Conservation (phyloP, 2,113 vertebrate genomes). For the Brachyistius frenatus region DNA sequence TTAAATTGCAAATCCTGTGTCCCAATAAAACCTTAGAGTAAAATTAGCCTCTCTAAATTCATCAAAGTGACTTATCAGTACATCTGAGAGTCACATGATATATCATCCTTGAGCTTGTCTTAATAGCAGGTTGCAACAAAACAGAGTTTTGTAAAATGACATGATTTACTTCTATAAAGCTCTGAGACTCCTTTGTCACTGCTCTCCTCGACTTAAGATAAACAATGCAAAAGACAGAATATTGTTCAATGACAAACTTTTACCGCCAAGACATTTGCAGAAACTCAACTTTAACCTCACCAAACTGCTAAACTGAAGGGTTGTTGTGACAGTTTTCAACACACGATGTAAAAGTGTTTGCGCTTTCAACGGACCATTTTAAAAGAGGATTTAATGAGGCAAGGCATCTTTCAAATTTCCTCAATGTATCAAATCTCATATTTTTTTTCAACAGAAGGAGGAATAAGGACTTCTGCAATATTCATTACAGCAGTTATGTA, state of each 20-base stretch:
- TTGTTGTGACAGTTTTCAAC: not conserved
- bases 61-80: not conserved
- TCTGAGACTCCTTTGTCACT: no score
- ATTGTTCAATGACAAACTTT: no score
- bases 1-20: slow-evolving; percentile 1
- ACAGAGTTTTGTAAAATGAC: no score
- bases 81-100: not conserved
- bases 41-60: not conserved
- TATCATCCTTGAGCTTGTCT: not conserved
- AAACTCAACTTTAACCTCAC: not conserved
- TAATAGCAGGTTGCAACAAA: not conserved
- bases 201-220: no score
- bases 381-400: slow-evolving; percentile 6
- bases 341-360: not conserved
- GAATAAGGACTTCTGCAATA: slow-evolving; percentile 1
- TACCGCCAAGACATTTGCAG: no score
- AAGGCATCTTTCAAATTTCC: slow-evolving; percentile 5
- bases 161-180: no score
- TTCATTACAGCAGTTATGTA: slow-evolving; percentile 8
- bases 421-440: not conserved
- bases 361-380: not conserved
- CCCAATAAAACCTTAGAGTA: not conserved
- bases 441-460: not conserved
- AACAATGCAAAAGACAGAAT: no score
- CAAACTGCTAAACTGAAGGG: not conserved